Percentiles rank a stretch among this genome's conserved stretches.
Evolutionary conservation across 1,140 invertebrate genomes (phyloP).

Genomic region (Stegodyphus dumicola): DNA sequence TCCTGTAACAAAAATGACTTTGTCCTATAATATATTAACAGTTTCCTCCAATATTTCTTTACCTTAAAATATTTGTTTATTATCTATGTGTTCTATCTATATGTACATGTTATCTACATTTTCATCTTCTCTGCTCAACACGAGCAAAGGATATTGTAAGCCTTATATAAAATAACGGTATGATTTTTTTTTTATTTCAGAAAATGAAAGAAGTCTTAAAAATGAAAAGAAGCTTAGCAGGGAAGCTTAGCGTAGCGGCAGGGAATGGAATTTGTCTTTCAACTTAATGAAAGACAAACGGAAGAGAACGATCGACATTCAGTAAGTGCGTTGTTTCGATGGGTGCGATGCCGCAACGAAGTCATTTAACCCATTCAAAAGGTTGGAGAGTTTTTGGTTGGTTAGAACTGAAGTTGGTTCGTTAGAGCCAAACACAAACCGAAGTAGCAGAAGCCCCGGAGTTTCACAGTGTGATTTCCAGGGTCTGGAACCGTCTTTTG

Average conservation of each 20-base stretch:
- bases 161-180: neutral
- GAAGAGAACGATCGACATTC: constrained; percentile 14
- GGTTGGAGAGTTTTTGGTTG: neutral
- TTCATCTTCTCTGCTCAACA: neutral
- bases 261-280: neutral
- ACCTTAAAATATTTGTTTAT: too few species aligned
- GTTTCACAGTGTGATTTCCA: constrained; percentile 3
- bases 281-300: neutral
- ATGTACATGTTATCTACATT: too few species aligned
- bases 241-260: too few species aligned
- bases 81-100: too few species aligned
- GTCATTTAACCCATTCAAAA: neutral
- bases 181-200: neutral
- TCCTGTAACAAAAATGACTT: too few species aligned
- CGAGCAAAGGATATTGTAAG: neutral
- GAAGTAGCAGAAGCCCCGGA: neutral
- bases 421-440: constrained; percentile 12
- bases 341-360: neutral
- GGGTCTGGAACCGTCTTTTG: neutral
- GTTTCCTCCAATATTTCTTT: too few species aligned
- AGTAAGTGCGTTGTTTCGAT: neutral
- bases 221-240: too few species aligned
- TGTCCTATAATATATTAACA: too few species aligned
- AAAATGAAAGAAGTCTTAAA: neutral
- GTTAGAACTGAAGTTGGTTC: too few species aligned